These are phyloP conservation scores for Macaria liturata DNA, from an alignment of 2,888 invertebrate species.

Conservation along the genomic window DNA sequence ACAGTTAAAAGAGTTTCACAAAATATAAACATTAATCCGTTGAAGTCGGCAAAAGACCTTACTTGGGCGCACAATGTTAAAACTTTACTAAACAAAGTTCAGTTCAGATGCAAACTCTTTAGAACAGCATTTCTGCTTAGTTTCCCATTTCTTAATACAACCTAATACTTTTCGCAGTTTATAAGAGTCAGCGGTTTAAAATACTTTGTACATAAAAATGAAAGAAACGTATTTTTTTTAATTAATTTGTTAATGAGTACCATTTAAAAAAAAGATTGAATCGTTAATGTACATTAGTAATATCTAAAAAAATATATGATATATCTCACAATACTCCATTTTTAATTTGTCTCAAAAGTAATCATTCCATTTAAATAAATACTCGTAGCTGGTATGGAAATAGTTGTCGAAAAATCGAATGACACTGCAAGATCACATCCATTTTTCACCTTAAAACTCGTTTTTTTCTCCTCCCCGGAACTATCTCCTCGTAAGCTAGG, in stretches of 20 bases:
- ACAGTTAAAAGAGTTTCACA: conserved; percentile 9
- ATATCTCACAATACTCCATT: no score
- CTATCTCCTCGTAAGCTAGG: conserved; percentile 50
- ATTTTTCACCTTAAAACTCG: no score
- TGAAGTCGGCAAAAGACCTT: conserved; percentile 48
- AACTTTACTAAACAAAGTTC: conserved; percentile 77
- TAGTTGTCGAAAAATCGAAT: no score
- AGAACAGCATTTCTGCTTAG: conserved; percentile 76
- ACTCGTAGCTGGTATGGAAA: no score
- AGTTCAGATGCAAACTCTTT: conserved; percentile 76
- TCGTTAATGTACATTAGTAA: no score
- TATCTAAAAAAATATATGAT: no score
- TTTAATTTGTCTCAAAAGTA: no score
- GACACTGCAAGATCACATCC: no score
- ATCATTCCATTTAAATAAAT: no score
- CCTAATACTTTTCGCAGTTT: conserved; percentile 53
- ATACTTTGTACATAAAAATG: conserved; percentile 64
- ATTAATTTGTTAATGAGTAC: no score
- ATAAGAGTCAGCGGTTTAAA: conserved; percentile 44
- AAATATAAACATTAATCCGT: conserved; percentile 21
- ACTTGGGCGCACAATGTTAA: conserved; percentile 62
- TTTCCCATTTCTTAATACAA: conserved; percentile 82
- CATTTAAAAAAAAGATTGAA: no score
- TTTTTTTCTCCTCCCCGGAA: no score
- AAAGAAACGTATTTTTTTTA: conserved; percentile 58